Percentiles rank a stretch among this genome's conserved stretches.
phyloP scores from a whole-genome alignment of 2,113 vertebrate genomes.

The Telmatochromis bifrenatus region DNA sequence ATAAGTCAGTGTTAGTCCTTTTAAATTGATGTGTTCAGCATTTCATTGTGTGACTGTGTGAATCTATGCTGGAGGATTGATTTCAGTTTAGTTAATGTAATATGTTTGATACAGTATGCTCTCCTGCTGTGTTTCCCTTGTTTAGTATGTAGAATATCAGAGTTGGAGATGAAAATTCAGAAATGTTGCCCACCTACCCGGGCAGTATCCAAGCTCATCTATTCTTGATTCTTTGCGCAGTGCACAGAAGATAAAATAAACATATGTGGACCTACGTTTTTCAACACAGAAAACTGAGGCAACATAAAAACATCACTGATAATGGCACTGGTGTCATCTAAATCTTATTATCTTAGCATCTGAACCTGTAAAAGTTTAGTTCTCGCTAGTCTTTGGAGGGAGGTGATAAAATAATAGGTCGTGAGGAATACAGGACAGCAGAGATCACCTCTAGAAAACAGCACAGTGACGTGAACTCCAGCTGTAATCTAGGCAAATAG shows the following conservation, averaged over 20 bases:
- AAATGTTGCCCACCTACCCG: background rate
- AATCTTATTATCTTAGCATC: background rate
- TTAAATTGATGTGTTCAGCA: background rate
- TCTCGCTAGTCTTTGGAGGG: background rate
- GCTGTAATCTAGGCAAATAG: slow-evolving; percentile 3
- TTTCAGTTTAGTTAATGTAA: background rate
- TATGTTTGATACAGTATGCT: accelerated
- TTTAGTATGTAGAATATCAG: background rate
- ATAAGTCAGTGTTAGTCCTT: background rate
- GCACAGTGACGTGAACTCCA: background rate
- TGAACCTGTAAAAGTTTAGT: background rate
- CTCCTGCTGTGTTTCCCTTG: background rate
- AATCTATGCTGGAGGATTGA: accelerated
- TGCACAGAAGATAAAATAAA: background rate
- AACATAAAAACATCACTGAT: background rate
- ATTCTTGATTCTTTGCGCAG: background rate
- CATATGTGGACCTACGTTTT: accelerated
- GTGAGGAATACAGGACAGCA: background rate
- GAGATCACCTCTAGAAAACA: slow-evolving; percentile 18
- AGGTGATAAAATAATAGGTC: background rate
- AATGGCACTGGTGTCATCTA: background rate
- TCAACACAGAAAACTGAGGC: background rate
- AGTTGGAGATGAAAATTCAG: accelerated
- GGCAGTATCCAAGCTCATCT: background rate
- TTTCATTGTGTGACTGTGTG: background rate